These are phyloP conservation scores for Staurois parvus DNA, from an alignment of 2,797 vertebrate species.

Conservation along the genomic window DNA sequence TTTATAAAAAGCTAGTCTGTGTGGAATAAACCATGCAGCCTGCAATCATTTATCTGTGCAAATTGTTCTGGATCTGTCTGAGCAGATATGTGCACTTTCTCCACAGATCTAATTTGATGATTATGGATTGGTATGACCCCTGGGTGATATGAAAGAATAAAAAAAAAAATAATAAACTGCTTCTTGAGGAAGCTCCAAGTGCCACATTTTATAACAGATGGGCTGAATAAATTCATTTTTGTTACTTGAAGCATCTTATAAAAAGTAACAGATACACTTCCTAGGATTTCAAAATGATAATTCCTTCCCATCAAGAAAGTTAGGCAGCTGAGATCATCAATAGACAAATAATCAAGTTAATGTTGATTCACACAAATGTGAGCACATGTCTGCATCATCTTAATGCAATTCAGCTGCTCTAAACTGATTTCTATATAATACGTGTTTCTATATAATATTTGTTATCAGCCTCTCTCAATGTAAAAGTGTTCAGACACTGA, in stretches of 20 bases:
- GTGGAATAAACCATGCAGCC: neutral
- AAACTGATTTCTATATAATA: conserved; percentile 2
- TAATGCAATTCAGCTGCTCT: neutral
- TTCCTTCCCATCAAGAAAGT: conserved; percentile 24
- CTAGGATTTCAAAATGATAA: conserved; percentile 43
- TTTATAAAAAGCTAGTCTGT: neutral
- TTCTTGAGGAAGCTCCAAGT: conserved; percentile 18
- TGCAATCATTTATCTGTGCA: conserved; percentile 3
- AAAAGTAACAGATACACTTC: conserved; percentile 37
- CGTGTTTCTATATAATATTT: conserved; percentile 7
- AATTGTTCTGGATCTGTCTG: conserved; percentile 10
- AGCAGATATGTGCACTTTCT: conserved; percentile 16
- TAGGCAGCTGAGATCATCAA: conserved; percentile 23
- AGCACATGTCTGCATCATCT: neutral
- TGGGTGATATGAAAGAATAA: conserved; percentile 34
- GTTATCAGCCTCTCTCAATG: neutral
- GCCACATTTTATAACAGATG: conserved; percentile 52
- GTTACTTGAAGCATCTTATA: conserved; percentile 44
- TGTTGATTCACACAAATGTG: conserved; percentile 9
- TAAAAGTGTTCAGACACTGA: neutral
- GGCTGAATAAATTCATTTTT: conserved; percentile 41
- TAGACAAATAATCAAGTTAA: conserved; percentile 12
- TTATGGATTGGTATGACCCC: conserved; percentile 48
- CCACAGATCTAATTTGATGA: conserved; percentile 42
- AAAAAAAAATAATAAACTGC: conserved; percentile 38